These are phyloP conservation scores for Paraplagusia blochii DNA, from an alignment of 2,113 vertebrate genomes.

Conservation along the genomic window DNA sequence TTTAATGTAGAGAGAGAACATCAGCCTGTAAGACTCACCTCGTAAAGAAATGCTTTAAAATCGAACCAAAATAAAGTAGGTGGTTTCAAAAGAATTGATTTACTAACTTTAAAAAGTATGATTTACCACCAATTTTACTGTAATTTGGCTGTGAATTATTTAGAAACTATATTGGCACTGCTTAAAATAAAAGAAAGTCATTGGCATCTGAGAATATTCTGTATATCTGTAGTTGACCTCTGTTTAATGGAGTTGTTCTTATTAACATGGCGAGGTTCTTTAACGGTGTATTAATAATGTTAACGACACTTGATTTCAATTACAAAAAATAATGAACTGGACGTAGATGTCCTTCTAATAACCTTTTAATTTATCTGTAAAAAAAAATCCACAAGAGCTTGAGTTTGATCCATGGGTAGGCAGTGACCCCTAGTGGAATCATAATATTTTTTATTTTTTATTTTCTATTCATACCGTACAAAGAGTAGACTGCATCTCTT, in stretches of 20 bases:
- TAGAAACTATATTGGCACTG: neutral
- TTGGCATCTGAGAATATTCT: neutral
- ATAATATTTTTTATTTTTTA: neutral
- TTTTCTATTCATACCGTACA: no score
- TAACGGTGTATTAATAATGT: constrained; percentile 2
- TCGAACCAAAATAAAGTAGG: neutral
- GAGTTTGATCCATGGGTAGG: constrained; percentile 16
- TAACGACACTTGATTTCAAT: constrained; percentile 26
- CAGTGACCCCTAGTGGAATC: constrained; percentile 52
- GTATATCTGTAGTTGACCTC: constrained; percentile 1
- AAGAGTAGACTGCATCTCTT: no score
- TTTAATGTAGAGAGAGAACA: no score
- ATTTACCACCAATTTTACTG: neutral
- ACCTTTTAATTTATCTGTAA: constrained; percentile 34
- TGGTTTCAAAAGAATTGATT: neutral
- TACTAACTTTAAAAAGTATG: neutral
- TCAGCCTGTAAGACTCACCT: neutral
- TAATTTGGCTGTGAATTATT: neutral
- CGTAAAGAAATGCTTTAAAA: no score
- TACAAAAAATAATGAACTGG: constrained; percentile 31
- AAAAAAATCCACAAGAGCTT: constrained; percentile 23
- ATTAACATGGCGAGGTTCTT: neutral
- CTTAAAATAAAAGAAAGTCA: neutral
- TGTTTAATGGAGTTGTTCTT: neutral
- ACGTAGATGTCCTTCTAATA: constrained; percentile 41